A percentile compares a stretch with the other conserved stretches of the same genome.
phyloP scores from a whole-genome alignment of 37 sponge, comb jelly and placozoan genomes.

The Ephydatia muelleri region DNA sequence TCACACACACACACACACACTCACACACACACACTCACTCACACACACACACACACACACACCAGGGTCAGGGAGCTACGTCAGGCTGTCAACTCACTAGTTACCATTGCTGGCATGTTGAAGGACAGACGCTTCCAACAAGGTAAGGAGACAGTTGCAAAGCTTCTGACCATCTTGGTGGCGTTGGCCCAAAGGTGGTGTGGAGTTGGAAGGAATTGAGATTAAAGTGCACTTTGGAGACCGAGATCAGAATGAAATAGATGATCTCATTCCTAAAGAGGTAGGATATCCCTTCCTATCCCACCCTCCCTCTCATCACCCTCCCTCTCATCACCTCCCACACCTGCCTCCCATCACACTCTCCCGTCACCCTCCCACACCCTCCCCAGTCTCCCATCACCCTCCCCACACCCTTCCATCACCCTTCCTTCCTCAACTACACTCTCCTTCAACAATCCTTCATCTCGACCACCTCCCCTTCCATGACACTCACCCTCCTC shows the following conservation, averaged over 20 bases:
- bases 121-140: conserved; percentile 21
- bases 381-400: not conserved
- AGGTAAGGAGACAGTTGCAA: not conserved
- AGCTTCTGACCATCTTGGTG: not conserved
- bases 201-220: conserved; percentile 75
- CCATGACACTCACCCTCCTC: not conserved
- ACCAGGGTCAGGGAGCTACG: conserved; percentile 56
- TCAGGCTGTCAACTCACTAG: conserved; percentile 19
- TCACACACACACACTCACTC: not conserved
- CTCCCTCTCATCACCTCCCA: no score
- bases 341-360: not conserved
- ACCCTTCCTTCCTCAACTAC: not conserved
- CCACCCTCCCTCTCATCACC: not conserved
- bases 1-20: not conserved
- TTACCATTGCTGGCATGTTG: conserved; percentile 45
- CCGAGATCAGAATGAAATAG: conserved; percentile 42
- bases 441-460: no score
- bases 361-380: not conserved
- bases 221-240: conserved; percentile 49
- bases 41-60: not conserved
- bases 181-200: conserved; percentile 26
- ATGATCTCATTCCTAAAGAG: conserved; percentile 71
- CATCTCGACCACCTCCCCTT: not conserved
- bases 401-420: not conserved
- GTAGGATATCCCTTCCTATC: not conserved